Percentiles rank a stretch among this genome's conserved stretches.
Evolutionary conservation across 35 echinoderm and acorn worm species (phyloP).

Genomic region (Patiria miniata): DNA sequence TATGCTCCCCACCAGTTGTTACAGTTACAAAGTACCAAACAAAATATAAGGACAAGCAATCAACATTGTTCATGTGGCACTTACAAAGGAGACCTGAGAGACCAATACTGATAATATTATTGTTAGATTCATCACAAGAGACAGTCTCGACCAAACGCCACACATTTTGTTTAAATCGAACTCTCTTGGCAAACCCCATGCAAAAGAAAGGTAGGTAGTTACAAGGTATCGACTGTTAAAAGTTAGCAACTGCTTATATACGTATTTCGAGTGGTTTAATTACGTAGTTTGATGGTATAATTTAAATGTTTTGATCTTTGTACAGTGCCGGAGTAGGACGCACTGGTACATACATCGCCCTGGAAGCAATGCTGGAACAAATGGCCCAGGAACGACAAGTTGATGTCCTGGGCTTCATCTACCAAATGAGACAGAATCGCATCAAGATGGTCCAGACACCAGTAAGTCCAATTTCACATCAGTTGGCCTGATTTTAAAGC

Average conservation of each 20-base stretch:
- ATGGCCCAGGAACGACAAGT: conserved; percentile 45
- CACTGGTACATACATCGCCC: conserved; percentile 52
- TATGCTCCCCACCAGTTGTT: background rate
- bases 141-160: too few relatives aligned
- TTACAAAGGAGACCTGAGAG: too few relatives aligned
- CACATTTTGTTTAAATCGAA: too few relatives aligned
- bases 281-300: background rate
- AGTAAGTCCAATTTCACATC: background rate
- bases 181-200: too few relatives aligned
- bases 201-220: too few relatives aligned
- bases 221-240: too few relatives aligned
- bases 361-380: conserved; percentile 71
- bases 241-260: too few relatives aligned
- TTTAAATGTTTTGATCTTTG: background rate
- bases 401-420: conserved; percentile 54
- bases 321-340: conserved; percentile 62
- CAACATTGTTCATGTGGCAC: too few relatives aligned
- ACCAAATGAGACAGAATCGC: conserved; percentile 31
- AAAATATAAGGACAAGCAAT: background rate
- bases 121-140: too few relatives aligned
- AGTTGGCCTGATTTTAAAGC: background rate
- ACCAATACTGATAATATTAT: too few relatives aligned
- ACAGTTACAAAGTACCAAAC: background rate
- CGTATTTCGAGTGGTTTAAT: too few relatives aligned
- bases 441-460: conserved; percentile 46